phyloP scores from a whole-genome alignment of 2,113 vertebrate genomes.

The Limnothrissa miodon region DNA sequence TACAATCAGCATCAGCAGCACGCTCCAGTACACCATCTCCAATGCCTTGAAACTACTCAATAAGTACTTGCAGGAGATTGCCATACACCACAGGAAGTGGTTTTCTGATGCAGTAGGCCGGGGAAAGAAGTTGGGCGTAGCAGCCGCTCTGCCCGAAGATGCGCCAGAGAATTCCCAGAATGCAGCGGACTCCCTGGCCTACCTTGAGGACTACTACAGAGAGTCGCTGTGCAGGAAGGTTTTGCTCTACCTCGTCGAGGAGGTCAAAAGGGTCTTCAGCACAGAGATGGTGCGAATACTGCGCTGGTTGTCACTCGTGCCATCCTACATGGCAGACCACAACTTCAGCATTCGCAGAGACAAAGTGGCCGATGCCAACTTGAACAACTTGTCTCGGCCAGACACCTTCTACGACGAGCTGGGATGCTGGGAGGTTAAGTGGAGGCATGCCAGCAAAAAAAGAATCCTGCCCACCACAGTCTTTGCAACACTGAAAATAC shows the following conservation, averaged over 20 bases:
- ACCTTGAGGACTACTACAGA: conserved; percentile 73
- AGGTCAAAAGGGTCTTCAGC: conserved; percentile 75
- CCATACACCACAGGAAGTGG: conserved; percentile 76
- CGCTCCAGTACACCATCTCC: conserved; percentile 77
- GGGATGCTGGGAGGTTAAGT: conserved; percentile 78
- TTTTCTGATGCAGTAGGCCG: conserved; percentile 72
- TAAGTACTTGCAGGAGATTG: conserved; percentile 76
- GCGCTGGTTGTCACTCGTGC: conserved; percentile 74
- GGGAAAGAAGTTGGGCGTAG: conserved; percentile 72
- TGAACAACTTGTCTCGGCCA: conserved; percentile 74
- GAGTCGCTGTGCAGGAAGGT: conserved; percentile 69
- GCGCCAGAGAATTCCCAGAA: conserved; percentile 37
- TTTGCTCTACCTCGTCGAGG: conserved; percentile 72
- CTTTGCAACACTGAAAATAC: conserved; percentile 75
- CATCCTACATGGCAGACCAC: conserved; percentile 79
- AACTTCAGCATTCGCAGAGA: conserved; percentile 78
- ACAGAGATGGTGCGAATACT: conserved; percentile 76
- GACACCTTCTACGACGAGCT: conserved; percentile 79
- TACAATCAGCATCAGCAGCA: conserved; percentile 80
- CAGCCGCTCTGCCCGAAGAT: conserved; percentile 61
- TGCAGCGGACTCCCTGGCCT: conserved; percentile 49
- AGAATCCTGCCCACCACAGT: conserved; percentile 74
- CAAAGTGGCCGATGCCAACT: conserved; percentile 77
- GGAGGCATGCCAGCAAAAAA: conserved; percentile 77
- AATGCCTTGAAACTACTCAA: conserved; percentile 79